A percentile compares a stretch with the other conserved stretches of the same genome.
phyloP scores from a whole-genome alignment of 2,113 vertebrate species.

The Boulengeromyrus knoepffleri region DNA sequence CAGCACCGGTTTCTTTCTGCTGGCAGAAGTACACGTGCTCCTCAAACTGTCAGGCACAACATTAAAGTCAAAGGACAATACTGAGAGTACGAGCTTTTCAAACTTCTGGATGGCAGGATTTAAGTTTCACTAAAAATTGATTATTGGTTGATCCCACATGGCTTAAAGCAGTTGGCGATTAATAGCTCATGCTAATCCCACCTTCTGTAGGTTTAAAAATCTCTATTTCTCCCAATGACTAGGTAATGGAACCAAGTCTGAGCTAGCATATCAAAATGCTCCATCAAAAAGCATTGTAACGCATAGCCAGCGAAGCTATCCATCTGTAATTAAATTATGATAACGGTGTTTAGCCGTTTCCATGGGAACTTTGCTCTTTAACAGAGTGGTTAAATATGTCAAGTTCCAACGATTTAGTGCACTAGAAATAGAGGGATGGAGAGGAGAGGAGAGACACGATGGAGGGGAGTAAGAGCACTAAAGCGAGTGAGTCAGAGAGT shows the following conservation, averaged over 20 bases:
- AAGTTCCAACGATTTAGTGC: conserved; percentile 28
- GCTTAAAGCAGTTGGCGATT: background rate
- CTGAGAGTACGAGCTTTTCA: background rate
- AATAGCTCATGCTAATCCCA: background rate
- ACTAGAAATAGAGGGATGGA: conserved; percentile 22
- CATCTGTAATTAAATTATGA: conserved; percentile 31
- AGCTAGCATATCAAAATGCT: background rate
- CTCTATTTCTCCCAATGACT: background rate
- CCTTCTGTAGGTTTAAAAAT: background rate
- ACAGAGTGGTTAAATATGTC: conserved; percentile 30
- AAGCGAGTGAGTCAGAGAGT: conserved; percentile 3
- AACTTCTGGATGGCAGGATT: background rate
- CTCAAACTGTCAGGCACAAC: background rate
- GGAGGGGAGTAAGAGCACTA: conserved; percentile 7
- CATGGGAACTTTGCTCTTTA: conserved; percentile 42
- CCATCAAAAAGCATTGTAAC: conserved; percentile 11
- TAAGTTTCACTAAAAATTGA: background rate
- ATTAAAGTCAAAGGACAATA: background rate
- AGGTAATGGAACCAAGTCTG: background rate
- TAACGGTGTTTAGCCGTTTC: conserved; percentile 37
- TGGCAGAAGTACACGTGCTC: background rate
- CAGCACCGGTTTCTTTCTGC: background rate
- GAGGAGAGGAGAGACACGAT: conserved; percentile 15
- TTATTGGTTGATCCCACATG: background rate
- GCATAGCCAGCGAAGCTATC: conserved; percentile 15